Evolutionary conservation across 1,140 invertebrate species (phyloP), one percentile per base, ranked within the genome.

Genomic region (Parasteatoda tepidariorum): DNA sequence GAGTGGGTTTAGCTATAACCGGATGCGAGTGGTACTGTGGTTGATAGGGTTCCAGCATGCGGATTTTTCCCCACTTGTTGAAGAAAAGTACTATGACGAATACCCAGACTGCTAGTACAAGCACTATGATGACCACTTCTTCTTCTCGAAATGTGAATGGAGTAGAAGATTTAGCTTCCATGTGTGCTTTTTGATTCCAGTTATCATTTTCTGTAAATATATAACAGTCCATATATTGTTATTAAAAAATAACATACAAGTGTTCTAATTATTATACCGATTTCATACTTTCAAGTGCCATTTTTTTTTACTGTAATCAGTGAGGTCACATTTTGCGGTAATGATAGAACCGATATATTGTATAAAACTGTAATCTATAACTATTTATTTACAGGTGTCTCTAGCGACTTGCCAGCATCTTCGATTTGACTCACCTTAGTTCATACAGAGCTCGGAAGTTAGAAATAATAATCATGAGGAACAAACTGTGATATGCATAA

Each of bases 1-100:
- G 68, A 9, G 48, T 38, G 33, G 83, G 83, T 30, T 70, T 76
- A 15, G 73, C 83, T 30, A 83, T 76, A 54, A 71, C 64, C 3
- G 83, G 73, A 22, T 73, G 75, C 28, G 78, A 59, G 34, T 95
- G 96, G 88, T 95, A 96, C 86, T 95, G 95, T 6, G 93, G 94
- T 86, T 94, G 94, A 88, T 94, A 95, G 4, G 94, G 94, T 87
- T 94, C 93, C 88, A 95, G 88, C 94, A 97, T 97, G 54, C 96
- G 91, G 61, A 97, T 97, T 90, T 97, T 97, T 78, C 94, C 94
- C 94, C 94, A 95, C 68, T 94, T 92, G 89, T 95, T 95, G 90
- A 95, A 94, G 89, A 95, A 95, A 6, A 95, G 89, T 0, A 93
- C 94, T 86, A 97, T 96, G 11, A 95, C 95, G 0, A 92, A 95